phyloP scores from a whole-genome alignment of 2,113 vertebrate species.

The Eulemur rufifrons region DNA sequence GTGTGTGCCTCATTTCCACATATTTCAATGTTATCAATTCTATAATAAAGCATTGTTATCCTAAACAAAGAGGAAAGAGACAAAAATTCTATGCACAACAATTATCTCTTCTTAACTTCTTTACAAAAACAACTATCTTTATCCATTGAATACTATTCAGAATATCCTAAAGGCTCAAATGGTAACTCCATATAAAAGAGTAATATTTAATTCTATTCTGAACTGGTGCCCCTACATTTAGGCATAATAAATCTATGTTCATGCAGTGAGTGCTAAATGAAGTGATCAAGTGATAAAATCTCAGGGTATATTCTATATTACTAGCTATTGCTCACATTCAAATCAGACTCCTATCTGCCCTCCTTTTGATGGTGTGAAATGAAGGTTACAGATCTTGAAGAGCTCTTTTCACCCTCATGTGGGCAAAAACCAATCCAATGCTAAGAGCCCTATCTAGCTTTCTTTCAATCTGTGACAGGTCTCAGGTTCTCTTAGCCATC shows the following conservation, averaged over 20 bases:
- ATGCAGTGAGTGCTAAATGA: background rate
- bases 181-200: background rate
- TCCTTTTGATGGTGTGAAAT: background rate
- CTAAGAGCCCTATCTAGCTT: background rate
- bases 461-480: background rate
- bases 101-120: background rate
- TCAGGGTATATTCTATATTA: rapidly evolving
- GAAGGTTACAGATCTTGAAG: background rate
- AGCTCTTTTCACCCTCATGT: background rate
- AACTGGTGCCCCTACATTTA: background rate
- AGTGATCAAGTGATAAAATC: background rate
- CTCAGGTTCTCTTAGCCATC: background rate
- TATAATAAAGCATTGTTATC: background rate
- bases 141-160: background rate
- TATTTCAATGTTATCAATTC: background rate
- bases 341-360: background rate
- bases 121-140: background rate
- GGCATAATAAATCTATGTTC: background rate
- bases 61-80: background rate
- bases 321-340: background rate
- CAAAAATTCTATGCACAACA: background rate
- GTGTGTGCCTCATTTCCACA: background rate
- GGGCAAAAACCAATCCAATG: background rate
- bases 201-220: background rate
- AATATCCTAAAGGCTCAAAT: background rate